Evolutionary conservation across 2,113 vertebrate species (phyloP).

Genomic region (Bagarius yarrelli): DNA sequence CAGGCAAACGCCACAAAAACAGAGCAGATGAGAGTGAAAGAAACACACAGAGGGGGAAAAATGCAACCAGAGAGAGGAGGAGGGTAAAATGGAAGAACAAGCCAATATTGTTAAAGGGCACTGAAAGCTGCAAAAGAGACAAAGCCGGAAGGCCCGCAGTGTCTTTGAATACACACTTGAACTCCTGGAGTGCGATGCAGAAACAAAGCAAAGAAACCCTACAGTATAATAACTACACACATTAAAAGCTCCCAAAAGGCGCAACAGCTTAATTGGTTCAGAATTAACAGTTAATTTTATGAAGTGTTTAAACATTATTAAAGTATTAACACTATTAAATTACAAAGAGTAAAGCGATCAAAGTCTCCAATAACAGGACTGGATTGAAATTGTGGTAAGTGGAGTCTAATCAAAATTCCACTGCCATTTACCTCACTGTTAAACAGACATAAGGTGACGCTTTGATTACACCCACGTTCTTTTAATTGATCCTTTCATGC

Average conservation of each 20-base stretch:
- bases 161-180: conserved; percentile 27
- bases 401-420: background rate
- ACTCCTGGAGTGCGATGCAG: conserved; percentile 23
- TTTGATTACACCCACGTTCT: background rate
- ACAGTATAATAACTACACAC: conserved; percentile 27
- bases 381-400: background rate
- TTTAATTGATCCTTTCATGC: background rate
- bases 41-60: background rate
- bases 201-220: conserved; percentile 27
- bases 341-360: conserved; percentile 14
- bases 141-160: conserved; percentile 26
- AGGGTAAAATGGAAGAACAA: conserved; percentile 29
- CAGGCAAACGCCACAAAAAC: conserved; percentile 33
- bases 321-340: conserved; percentile 18
- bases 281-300: background rate
- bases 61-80: conserved; percentile 7
- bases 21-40: conserved; percentile 28
- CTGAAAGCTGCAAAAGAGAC: conserved; percentile 27
- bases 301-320: conserved; percentile 21
- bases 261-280: conserved; percentile 8
- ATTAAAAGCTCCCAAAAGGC: conserved; percentile 19
- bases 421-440: background rate
- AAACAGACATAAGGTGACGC: background rate
- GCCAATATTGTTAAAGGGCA: conserved; percentile 39
- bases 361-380: background rate